phyloP scores from a whole-genome alignment of 2,888 invertebrate species.

The Colletes collaris region DNA sequence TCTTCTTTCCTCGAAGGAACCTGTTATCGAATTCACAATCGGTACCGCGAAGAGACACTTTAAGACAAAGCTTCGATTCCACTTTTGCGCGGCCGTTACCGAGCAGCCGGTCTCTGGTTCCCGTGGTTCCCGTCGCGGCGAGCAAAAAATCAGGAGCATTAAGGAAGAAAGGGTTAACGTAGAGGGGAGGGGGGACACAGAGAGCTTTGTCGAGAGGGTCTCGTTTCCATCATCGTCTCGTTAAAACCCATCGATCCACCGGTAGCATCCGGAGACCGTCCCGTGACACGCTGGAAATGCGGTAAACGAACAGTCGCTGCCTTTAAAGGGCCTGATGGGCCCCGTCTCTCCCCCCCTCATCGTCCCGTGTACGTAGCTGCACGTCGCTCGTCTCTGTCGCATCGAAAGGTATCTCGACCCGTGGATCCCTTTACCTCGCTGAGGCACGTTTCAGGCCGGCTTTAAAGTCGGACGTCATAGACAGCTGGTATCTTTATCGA shows the following conservation, averaged over 20 bases:
- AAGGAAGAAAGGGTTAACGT: constrained; percentile 25
- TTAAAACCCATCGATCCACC: constrained; percentile 70
- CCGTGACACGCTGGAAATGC: constrained; percentile 65
- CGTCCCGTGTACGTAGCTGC: constrained; percentile 34
- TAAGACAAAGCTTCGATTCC: constrained; percentile 7
- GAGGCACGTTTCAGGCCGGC: constrained; percentile 41
- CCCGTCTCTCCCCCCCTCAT: constrained; percentile 22
- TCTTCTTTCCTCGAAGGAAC: constrained; percentile 4
- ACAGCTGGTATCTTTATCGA: constrained; percentile 80
- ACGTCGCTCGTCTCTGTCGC: constrained; percentile 54
- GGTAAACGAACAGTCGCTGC: constrained; percentile 70
- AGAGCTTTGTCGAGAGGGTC: constrained; percentile 43
- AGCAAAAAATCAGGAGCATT: constrained; percentile 47
- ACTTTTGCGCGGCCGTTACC: background rate
- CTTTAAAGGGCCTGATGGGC: constrained; percentile 70
- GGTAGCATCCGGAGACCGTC: constrained; percentile 35
- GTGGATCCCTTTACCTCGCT: constrained; percentile 1
- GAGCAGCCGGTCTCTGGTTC: background rate
- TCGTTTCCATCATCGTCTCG: constrained; percentile 74
- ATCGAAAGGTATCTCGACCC: constrained; percentile 48
- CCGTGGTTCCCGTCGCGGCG: constrained; percentile 27
- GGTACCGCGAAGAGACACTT: background rate
- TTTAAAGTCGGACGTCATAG: constrained; percentile 73
- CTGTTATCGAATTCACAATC: background rate
- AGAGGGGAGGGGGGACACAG: background rate